Conservation (phyloP, 2,888 invertebrate species). For the Sarcophaga carnaria region DNA sequence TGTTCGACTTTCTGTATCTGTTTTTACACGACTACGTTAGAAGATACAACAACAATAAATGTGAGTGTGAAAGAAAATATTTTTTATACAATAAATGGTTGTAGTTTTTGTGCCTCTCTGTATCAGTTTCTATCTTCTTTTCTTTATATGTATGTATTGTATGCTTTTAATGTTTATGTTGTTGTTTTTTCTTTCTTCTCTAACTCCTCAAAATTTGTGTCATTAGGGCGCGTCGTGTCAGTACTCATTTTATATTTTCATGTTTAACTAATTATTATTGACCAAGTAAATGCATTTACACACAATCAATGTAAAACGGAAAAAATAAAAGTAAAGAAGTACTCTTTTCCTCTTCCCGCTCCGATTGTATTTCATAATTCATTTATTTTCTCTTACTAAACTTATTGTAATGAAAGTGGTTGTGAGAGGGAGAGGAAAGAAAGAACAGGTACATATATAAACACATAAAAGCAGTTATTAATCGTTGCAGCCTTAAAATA, state of each 20-base stretch:
- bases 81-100: no score
- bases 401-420: background rate
- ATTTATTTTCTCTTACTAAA: background rate
- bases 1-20: constrained; percentile 54
- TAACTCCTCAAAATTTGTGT: constrained; percentile 74
- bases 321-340: constrained; percentile 9
- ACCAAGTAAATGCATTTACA: constrained; percentile 68
- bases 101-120: background rate
- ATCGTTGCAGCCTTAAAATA: constrained; percentile 48
- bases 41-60: background rate
- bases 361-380: background rate
- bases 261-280: constrained; percentile 75
- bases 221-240: constrained; percentile 75
- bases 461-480: constrained; percentile 7
- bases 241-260: constrained; percentile 66
- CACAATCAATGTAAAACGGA: background rate
- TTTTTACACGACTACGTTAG: background rate
- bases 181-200: constrained; percentile 32
- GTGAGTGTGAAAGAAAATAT: no score
- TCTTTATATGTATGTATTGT: background rate
- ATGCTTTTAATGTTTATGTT: background rate
- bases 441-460: background rate
- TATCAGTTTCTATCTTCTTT: constrained; percentile 5
- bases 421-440: background rate
- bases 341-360: background rate